These are phyloP conservation scores for Amblyteles armatorius DNA, from an alignment of 2,888 invertebrate species.

Conservation along the genomic window DNA sequence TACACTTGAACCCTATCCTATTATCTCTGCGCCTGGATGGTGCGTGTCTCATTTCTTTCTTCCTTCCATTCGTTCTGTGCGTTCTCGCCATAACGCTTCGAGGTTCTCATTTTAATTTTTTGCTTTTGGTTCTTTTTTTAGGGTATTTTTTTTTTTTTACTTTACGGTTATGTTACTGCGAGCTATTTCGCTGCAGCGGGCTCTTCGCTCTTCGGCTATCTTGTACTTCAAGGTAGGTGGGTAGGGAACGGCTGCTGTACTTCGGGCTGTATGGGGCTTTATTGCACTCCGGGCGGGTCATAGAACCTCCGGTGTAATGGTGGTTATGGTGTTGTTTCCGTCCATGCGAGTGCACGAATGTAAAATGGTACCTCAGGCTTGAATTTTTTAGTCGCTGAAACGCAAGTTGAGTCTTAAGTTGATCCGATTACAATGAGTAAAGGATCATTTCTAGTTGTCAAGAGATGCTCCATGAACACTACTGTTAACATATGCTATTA, in stretches of 20 bases:
- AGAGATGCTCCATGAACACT: not conserved
- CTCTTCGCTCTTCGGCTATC: conserved; percentile 31
- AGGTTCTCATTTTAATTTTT: conserved; percentile 44
- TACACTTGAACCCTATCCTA: conserved; percentile 42
- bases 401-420: not conserved
- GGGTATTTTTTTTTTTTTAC: conserved; percentile 46
- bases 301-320: not conserved
- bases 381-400: not conserved
- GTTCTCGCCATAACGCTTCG: conserved; percentile 6
- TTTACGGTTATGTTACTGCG: conserved; percentile 6
- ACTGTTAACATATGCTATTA: not conserved
- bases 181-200: conserved; percentile 4
- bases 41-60: conserved; percentile 37
- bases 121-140: conserved; percentile 35
- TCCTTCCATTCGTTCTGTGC: conserved; percentile 22
- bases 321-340: not conserved
- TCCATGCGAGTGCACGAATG: not conserved
- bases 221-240: conserved; percentile 9
- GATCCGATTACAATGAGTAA: not conserved
- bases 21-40: conserved; percentile 36
- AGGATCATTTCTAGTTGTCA: not conserved
- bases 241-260: not conserved
- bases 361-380: not conserved
- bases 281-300: not conserved
- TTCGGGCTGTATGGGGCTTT: not conserved